Conservation (phyloP, 2,888 invertebrate species). For the Dastarcus helophoroides region DNA sequence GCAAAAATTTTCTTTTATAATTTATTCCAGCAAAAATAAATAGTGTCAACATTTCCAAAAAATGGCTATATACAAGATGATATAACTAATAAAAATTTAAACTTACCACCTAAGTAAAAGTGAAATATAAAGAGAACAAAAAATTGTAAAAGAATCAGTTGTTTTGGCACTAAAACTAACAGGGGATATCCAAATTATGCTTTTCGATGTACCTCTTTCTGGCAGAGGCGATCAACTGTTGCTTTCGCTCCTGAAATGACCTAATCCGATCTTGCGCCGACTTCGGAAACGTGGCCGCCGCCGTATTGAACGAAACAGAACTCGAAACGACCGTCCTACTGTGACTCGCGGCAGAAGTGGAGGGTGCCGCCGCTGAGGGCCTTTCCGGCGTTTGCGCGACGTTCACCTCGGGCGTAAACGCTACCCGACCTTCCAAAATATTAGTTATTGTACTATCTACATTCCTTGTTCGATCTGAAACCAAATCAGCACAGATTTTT, state of each 20-base stretch:
- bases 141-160: neutral
- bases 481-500: too few species aligned
- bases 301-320: slow-evolving; percentile 29
- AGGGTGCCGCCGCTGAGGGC: slow-evolving; percentile 3
- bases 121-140: neutral
- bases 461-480: slow-evolving; percentile 57
- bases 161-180: slow-evolving; percentile 14
- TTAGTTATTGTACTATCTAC: slow-evolving; percentile 72
- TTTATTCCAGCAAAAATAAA: slow-evolving; percentile 1
- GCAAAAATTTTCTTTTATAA: neutral
- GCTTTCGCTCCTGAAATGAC: slow-evolving; percentile 70
- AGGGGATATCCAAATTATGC: slow-evolving; percentile 44
- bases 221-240: slow-evolving; percentile 65
- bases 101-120: neutral
- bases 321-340: slow-evolving; percentile 14
- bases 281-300: slow-evolving; percentile 41
- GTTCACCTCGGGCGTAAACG: slow-evolving; percentile 46
- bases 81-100: neutral
- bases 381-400: slow-evolving; percentile 7
- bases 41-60: neutral
- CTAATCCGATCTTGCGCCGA: slow-evolving; percentile 52
- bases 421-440: slow-evolving; percentile 62
- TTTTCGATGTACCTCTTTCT: slow-evolving; percentile 67
- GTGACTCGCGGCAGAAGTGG: slow-evolving; percentile 5
- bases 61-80: slow-evolving; percentile 1